Base-by-base conservation (phyloP, 1,140 invertebrate species). In the Trichomalopsis sarcophagae region DNA sequence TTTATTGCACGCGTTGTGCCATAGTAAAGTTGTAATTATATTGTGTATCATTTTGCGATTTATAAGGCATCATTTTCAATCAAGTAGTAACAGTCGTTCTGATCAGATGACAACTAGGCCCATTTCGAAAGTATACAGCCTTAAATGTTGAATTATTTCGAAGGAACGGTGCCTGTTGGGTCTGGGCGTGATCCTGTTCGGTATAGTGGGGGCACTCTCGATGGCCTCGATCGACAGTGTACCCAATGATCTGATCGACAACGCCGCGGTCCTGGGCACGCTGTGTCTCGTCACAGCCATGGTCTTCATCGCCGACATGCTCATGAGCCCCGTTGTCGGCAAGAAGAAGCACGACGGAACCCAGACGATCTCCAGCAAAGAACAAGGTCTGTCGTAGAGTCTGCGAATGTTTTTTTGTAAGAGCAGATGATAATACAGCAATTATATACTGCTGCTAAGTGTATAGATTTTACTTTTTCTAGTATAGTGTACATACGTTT, bases 151-250 rank as follows among this genome's bases (percentile, higher is more conserved):
- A 77, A 55, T 80, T 82, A 84, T 87, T 81, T 87, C 88, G 44
- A 87, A 95, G 91, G 96, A 96, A 91, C 91, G 94, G 7, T 94
- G 96, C 82, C 91, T 96, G 6, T 92, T 96, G 14, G 95, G 95
- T 14, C 91, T 96, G 82, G 96, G 96, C 2, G 92, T 96, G 36
- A 90, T 96, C 40, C 94, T 96, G 74, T 96, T 96, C 89, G 93
- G 95, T 76, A 93, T 95, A 77, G 93, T 96, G 87, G 96, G 96
- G 87, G 95, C 95, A 87, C 91, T 96, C 88, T 94, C 95, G 83
- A 92, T 96, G 78, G 95, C 95, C 14, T 95, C 96, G 7, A 93
- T 96, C 87, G 96, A 97, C 88, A 95, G 94, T 69, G 94, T 96
- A 4, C 96, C 96, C 4, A 89, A 92, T 13, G 94, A 95, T 66